These are phyloP conservation scores for Catharus minimus DNA, from an alignment of 2,113 vertebrate species.

Conservation along the genomic window DNA sequence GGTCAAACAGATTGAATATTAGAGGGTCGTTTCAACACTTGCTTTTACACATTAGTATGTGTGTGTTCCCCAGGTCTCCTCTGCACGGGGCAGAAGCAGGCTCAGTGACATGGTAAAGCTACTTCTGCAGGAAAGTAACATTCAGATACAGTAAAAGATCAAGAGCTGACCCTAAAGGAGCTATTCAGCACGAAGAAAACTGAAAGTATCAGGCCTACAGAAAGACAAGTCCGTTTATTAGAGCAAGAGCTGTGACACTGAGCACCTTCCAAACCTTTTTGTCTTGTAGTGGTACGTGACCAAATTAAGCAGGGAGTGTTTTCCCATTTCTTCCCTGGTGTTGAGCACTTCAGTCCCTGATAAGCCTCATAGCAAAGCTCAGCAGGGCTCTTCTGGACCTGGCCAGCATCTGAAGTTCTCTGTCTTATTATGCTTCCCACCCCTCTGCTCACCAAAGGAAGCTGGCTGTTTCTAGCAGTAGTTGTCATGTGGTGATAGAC, in stretches of 20 bases:
- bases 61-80: neutral
- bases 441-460: neutral
- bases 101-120: neutral
- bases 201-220: neutral
- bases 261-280: neutral
- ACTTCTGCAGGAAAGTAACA: neutral
- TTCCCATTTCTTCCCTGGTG: neutral
- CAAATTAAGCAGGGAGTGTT: neutral
- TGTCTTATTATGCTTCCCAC: neutral
- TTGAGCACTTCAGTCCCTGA: fast-evolving
- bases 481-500: neutral
- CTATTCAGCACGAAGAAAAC: neutral
- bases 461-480: neutral
- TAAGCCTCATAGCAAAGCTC: neutral
- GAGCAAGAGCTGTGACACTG: neutral
- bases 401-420: neutral
- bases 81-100: fast-evolving
- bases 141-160: neutral
- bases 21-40: neutral
- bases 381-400: neutral
- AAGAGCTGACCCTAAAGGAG: neutral
- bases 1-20: neutral
- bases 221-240: neutral
- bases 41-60: neutral
- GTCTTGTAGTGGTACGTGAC: neutral